phyloP scores from a whole-genome alignment of 2,888 invertebrate species.

The Campoplex capitator region DNA sequence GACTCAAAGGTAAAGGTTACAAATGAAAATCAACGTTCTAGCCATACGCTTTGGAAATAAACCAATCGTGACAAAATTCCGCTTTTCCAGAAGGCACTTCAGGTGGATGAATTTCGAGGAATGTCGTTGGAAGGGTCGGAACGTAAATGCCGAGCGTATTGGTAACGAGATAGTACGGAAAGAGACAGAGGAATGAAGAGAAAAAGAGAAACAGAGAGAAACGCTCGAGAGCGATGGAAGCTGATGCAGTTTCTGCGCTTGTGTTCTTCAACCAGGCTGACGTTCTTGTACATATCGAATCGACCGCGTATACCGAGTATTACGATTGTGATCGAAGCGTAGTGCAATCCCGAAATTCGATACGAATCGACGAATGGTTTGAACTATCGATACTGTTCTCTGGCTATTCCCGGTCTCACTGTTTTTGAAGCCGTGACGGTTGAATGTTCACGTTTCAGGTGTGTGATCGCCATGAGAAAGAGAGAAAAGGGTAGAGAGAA shows the following conservation, averaged over 20 bases:
- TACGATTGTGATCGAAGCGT: slow-evolving; percentile 56
- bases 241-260: slow-evolving; percentile 38
- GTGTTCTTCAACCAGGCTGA: slow-evolving; percentile 41
- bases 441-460: slow-evolving; percentile 28
- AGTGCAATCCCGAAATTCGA: slow-evolving; percentile 63
- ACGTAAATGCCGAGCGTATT: slow-evolving; percentile 53
- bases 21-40: slow-evolving; percentile 1
- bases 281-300: slow-evolving; percentile 44
- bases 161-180: slow-evolving; percentile 46
- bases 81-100: slow-evolving; percentile 39
- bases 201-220: slow-evolving; percentile 8
- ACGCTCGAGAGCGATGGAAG: slow-evolving; percentile 35
- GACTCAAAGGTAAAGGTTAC: neutral
- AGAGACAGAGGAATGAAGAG: neutral
- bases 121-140: slow-evolving; percentile 47
- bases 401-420: slow-evolving; percentile 18
- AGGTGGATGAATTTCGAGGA: slow-evolving; percentile 26
- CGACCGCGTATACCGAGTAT: slow-evolving; percentile 50
- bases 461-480: neutral
- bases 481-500: slow-evolving; percentile 7
- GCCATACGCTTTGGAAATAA: slow-evolving; percentile 8
- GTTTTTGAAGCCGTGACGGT: slow-evolving; percentile 41
- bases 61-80: slow-evolving; percentile 59
- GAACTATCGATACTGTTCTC: slow-evolving; percentile 23
- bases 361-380: slow-evolving; percentile 61